These are phyloP conservation scores for Pelagia noctiluca DNA, from an alignment of 30 jellyfish, hydroid and myxozoan genomes.

Conservation along the genomic window DNA sequence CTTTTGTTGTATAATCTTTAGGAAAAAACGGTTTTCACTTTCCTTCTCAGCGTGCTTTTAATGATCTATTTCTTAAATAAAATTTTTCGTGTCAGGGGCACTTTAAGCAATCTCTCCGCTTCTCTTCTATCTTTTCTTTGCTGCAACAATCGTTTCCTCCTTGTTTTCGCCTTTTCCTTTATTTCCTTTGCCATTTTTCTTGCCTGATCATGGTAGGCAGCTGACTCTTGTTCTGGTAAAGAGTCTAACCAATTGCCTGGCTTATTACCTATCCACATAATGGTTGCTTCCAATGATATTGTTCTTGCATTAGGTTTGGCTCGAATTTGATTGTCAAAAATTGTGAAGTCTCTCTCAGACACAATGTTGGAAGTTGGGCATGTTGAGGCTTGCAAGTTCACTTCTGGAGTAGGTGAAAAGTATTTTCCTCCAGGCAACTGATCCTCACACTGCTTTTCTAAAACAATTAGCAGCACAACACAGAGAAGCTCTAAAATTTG, in stretches of 20 bases:
- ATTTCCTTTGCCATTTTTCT: conserved; percentile 19
- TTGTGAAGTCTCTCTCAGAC: conserved; percentile 62
- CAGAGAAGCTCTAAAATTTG: conserved; percentile 45
- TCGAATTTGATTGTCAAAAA: conserved; percentile 33
- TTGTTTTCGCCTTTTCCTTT: conserved; percentile 12
- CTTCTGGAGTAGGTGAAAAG: conserved; percentile 8
- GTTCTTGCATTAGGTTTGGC: conserved; percentile 59
- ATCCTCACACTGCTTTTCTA: conserved; percentile 72
- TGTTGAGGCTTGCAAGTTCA: conserved; percentile 24
- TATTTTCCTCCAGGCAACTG: conserved; percentile 78
- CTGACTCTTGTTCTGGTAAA: conserved; percentile 5
- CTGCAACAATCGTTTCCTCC: neutral
- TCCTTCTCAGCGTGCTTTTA: too few species aligned
- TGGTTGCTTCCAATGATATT: conserved; percentile 42
- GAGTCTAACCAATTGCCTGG: conserved; percentile 45
- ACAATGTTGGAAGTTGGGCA: conserved; percentile 58
- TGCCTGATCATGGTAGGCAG: conserved; percentile 12
- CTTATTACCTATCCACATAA: conserved; percentile 58
- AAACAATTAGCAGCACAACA: conserved; percentile 24
- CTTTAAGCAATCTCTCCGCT: neutral
- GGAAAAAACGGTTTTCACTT: too few species aligned
- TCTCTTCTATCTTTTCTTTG: too few species aligned
- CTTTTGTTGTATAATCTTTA: too few species aligned
- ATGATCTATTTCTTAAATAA: too few species aligned
- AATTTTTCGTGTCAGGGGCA: too few species aligned